Evolutionary conservation across 2,888 invertebrate species (phyloP).

Genomic region (Ptychoptera contaminata): DNA sequence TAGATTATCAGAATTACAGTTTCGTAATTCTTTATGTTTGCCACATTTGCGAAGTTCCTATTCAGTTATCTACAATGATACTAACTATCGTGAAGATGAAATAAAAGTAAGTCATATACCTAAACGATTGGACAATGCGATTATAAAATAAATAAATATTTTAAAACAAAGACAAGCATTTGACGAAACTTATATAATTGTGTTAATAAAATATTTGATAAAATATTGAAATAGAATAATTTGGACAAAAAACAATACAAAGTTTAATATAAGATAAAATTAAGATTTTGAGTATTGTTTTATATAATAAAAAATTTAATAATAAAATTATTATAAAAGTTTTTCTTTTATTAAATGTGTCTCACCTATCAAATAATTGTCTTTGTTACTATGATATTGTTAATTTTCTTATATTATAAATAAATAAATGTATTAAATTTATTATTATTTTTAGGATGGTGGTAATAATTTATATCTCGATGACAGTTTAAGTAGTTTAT

Average conservation of each 20-base stretch:
- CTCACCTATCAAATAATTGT: background rate
- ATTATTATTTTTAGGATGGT: constrained; percentile 17
- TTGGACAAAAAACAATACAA: no score
- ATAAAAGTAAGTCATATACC: constrained; percentile 37
- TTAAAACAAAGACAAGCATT: no score
- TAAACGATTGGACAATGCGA: no score
- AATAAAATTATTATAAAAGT: no score
- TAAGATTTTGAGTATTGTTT: no score
- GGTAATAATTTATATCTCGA: constrained; percentile 16
- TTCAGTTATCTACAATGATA: constrained; percentile 60
- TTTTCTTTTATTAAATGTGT: no score
- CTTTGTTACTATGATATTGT: background rate
- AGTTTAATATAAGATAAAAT: no score
- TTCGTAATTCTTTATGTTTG: constrained; percentile 67
- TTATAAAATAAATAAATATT: no score
- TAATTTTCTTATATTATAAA: background rate
- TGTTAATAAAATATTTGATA: no score
- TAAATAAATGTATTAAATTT: background rate
- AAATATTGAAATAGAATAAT: no score
- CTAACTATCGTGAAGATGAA: constrained; percentile 44
- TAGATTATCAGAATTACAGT: constrained; percentile 51
- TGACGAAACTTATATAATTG: no score
- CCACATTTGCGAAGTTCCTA: constrained; percentile 75
- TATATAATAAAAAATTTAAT: no score
- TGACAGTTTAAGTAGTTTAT: constrained; percentile 28